A percentile compares a stretch with the other conserved stretches of the same genome.
Conservation (phyloP, 1,140 invertebrate genomes). For the Nylanderia fulva region DNA sequence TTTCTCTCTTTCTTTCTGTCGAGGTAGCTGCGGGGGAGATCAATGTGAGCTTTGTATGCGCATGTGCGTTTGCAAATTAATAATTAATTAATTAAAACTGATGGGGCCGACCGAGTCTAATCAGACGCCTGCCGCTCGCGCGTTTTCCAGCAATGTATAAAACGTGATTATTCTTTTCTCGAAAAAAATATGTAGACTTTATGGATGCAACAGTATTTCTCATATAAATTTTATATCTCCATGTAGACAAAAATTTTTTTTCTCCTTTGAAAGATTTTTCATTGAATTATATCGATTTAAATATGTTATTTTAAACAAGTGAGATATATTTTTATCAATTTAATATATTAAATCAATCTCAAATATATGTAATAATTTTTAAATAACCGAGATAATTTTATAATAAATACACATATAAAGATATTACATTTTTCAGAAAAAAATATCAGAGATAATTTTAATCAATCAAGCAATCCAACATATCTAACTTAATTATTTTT, state of each 20-base stretch:
- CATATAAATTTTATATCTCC: not conserved
- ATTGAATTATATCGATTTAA: not conserved
- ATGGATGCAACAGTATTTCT: not conserved
- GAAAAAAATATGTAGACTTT: not conserved
- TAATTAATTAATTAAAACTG: constrained; percentile 79
- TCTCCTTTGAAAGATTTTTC: not conserved
- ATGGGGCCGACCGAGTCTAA: constrained; percentile 66
- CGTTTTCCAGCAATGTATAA: constrained; percentile 30
- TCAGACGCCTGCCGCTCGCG: constrained; percentile 16
- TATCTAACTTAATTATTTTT: not conserved
- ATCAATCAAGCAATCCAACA: not conserved
- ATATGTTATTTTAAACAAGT: not conserved
- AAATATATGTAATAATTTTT: not conserved
- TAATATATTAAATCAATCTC: not conserved
- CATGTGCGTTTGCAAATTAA: constrained; percentile 70
- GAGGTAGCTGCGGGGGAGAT: constrained; percentile 23
- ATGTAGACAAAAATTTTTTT: not conserved
- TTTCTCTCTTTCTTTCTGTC: not conserved
- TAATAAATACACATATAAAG: not conserved
- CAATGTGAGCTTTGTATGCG: constrained; percentile 60
- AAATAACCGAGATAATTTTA: not conserved
- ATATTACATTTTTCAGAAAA: not conserved
- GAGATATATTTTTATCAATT: constrained; percentile 1
- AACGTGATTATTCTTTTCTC: constrained; percentile 46
- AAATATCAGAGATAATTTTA: not conserved